Evolutionary conservation across 2,888 invertebrate species (phyloP).

Genomic region (Saturnia japonica): DNA sequence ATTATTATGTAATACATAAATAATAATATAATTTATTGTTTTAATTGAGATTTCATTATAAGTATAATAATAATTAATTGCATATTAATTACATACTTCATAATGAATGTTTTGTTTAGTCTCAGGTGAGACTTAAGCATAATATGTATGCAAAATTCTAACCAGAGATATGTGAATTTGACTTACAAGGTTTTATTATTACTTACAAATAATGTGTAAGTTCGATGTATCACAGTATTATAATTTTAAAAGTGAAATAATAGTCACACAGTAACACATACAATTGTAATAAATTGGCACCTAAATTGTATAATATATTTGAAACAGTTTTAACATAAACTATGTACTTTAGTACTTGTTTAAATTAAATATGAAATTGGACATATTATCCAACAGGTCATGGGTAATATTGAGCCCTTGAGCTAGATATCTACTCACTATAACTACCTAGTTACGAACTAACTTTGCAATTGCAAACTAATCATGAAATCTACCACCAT

Average conservation of each 20-base stretch:
- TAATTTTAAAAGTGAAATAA: background rate
- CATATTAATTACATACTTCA: too few species aligned
- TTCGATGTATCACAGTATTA: background rate
- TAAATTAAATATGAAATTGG: background rate
- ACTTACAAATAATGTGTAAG: background rate
- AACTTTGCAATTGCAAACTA: background rate
- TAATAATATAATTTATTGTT: background rate
- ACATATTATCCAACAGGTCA: background rate
- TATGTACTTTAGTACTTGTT: background rate
- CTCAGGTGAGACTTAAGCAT: background rate
- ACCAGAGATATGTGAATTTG: background rate
- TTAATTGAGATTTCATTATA: background rate
- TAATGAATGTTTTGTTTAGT: background rate
- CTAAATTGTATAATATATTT: background rate
- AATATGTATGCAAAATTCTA: background rate
- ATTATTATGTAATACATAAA: background rate
- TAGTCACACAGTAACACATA: background rate
- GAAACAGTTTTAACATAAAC: background rate
- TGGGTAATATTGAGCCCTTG: slow-evolving; percentile 22
- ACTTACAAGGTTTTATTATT: background rate
- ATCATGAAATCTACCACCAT: background rate
- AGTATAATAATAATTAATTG: too few species aligned
- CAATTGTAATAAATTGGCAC: background rate
- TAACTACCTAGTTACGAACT: slow-evolving; percentile 13
- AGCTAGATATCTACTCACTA: slow-evolving; percentile 14